Percentiles rank a stretch among this genome's conserved stretches.
phyloP scores from a whole-genome alignment of 2,888 invertebrate genomes.

The Metellina segmentata region DNA sequence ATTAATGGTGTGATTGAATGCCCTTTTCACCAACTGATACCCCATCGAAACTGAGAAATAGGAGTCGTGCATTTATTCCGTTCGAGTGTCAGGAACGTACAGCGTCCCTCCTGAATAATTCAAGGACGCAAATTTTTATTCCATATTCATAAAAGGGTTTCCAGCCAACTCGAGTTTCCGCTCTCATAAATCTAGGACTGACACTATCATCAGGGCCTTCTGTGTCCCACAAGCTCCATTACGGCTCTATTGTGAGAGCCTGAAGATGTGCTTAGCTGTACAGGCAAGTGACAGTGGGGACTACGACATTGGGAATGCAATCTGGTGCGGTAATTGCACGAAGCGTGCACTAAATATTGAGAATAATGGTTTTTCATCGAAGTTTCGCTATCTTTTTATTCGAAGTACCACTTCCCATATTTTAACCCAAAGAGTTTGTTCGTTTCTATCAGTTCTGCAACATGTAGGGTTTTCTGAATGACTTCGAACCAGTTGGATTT shows the following conservation, averaged over 20 bases:
- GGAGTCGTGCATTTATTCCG: not conserved
- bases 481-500: no score
- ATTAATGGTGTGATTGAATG: not conserved
- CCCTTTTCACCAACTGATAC: not conserved
- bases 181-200: slow-evolving; percentile 10
- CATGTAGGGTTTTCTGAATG: no score
- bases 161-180: slow-evolving; percentile 13
- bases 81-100: not conserved
- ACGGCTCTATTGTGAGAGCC: not conserved
- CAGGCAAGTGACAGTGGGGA: no score
- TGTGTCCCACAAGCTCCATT: not conserved
- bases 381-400: no score
- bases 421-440: no score
- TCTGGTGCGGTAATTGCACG: no score
- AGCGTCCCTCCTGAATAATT: slow-evolving; percentile 35
- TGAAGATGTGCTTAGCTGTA: no score
- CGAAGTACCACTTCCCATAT: no score
- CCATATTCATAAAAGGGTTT: slow-evolving; percentile 32
- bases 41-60: not conserved
- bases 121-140: slow-evolving; percentile 50
- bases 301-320: no score
- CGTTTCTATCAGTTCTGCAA: no score
- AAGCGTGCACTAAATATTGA: no score
- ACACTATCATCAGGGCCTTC: not conserved
- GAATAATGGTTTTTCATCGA: no score